Conservation (phyloP, 2,113 vertebrate species). For the Tachysurus fulvidraco region DNA sequence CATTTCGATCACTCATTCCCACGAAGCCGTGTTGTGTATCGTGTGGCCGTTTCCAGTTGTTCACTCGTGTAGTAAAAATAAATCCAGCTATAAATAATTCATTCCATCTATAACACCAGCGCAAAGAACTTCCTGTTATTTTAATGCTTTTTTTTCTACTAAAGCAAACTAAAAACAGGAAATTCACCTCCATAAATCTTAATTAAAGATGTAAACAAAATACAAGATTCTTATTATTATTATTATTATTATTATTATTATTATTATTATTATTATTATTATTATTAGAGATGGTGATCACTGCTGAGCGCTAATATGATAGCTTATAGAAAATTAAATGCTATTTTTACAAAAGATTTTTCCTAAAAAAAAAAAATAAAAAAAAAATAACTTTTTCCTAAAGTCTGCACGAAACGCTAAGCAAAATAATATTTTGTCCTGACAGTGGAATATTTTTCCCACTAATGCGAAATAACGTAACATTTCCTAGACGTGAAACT, state of each 20-base stretch:
- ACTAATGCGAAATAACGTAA: not conserved
- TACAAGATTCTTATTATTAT: too few species aligned
- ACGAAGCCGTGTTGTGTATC: not conserved
- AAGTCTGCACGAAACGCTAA: not conserved
- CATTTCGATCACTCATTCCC: not conserved
- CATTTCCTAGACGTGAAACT: not conserved
- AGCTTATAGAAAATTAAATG: not conserved
- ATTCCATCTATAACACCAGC: not conserved
- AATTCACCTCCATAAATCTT: not conserved
- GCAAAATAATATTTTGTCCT: not conserved
- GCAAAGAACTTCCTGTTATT: conserved; percentile 18
- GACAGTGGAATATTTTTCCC: not conserved
- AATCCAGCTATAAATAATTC: not conserved
- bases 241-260: not conserved
- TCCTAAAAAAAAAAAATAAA: not conserved
- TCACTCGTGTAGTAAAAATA: not conserved
- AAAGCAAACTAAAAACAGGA: not conserved
- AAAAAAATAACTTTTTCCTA: not conserved
- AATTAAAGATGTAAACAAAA: not conserved
- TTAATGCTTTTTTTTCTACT: not conserved
- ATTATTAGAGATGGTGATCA: not conserved
- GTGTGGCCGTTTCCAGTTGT: not conserved
- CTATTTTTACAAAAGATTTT: not conserved
- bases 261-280: not conserved
- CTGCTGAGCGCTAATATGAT: not conserved